Evolutionary conservation across 1,140 invertebrate species (phyloP).

Genomic region (Cotesia typhae): DNA sequence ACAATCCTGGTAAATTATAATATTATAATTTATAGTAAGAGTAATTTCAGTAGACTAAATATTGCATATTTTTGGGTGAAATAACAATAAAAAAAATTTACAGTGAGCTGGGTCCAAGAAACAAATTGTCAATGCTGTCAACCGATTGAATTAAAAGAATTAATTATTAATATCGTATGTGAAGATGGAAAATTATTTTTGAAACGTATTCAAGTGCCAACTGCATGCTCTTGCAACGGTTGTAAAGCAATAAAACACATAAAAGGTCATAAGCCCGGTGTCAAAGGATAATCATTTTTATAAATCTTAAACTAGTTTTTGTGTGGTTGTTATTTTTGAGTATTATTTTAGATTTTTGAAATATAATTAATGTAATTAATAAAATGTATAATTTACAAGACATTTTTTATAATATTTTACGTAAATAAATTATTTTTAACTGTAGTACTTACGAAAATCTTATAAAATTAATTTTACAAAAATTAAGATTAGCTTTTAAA

Average conservation of each 20-base stretch:
- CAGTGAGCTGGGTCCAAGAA: constrained; percentile 67
- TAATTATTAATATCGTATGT: constrained; percentile 66
- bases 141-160: constrained; percentile 58
- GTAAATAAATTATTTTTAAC: too few relatives aligned
- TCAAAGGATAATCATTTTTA: constrained; percentile 12
- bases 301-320: too few relatives aligned
- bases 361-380: too few relatives aligned
- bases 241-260: constrained; percentile 51
- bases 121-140: constrained; percentile 71
- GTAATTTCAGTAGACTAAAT: constrained; percentile 9
- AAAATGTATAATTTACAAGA: too few relatives aligned
- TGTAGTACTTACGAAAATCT: too few relatives aligned
- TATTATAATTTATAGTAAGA: background rate
- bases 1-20: constrained; percentile 67
- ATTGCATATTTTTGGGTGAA: constrained; percentile 9
- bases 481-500: too few relatives aligned
- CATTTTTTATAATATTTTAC: too few relatives aligned
- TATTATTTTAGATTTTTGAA: too few relatives aligned
- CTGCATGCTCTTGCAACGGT: constrained; percentile 65
- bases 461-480: too few relatives aligned
- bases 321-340: too few relatives aligned
- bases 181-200: constrained; percentile 64
- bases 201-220: constrained; percentile 66
- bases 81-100: constrained; percentile 41
- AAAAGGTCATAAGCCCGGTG: background rate